Evolutionary conservation across 2,113 vertebrate species (phyloP).

Genomic region (rabbit (Oryctolagus cuniculus)): DNA sequence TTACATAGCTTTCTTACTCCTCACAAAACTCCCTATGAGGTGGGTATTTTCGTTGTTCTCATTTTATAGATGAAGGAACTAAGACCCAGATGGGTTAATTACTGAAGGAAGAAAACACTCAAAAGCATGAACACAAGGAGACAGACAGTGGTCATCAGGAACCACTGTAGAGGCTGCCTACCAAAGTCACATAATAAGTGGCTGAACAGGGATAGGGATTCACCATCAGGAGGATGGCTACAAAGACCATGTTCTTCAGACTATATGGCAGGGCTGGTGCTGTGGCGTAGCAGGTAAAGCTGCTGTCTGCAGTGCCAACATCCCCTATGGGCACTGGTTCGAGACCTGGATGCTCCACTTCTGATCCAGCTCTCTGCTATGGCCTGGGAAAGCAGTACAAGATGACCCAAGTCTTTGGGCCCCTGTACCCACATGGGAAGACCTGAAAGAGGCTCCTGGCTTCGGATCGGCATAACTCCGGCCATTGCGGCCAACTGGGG

Average conservation of each 20-base stretch:
- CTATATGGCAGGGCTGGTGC: too few relatives aligned
- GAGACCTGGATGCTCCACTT: too few relatives aligned
- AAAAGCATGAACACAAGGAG: neutral
- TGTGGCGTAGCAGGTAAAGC: too few relatives aligned
- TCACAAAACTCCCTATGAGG: conserved; percentile 2
- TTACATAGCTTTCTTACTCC: conserved; percentile 38
- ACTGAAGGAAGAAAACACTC: neutral
- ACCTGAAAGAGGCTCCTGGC: too few relatives aligned
- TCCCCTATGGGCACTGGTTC: too few relatives aligned
- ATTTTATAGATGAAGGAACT: conserved; percentile 34
- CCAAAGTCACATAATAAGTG: neutral
- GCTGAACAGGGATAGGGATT: conserved; percentile 8
- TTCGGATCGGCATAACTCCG: too few relatives aligned
- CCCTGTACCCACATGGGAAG: too few relatives aligned
- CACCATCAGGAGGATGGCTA: neutral
- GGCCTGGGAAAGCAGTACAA: too few relatives aligned
- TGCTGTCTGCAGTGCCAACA: too few relatives aligned
- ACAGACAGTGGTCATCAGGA: neutral
- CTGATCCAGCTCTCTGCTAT: too few relatives aligned
- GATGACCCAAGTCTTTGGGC: too few relatives aligned
- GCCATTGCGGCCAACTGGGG: too few relatives aligned
- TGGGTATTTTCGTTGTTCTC: neutral
- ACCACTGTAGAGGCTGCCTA: neutral
- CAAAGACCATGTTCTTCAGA: neutral
- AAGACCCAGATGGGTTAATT: neutral